Percentiles rank a stretch among this genome's conserved stretches.
These are phyloP conservation scores for Sycobia sp. DNA, from an alignment of 1,140 invertebrate species.

Conservation along the genomic window DNA sequence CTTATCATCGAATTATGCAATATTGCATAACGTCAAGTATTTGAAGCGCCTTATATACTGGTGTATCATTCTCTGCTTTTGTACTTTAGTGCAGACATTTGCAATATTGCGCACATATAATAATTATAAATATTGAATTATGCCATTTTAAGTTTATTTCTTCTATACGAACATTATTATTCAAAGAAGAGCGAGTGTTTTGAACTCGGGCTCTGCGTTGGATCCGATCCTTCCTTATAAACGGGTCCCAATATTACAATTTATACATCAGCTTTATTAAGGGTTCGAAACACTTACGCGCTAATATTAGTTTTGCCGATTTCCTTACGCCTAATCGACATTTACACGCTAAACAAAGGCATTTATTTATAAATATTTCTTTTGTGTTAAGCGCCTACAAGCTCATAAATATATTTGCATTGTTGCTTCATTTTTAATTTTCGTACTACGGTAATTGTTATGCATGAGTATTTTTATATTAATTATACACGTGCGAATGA, in stretches of 20 bases:
- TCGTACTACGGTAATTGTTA: no score
- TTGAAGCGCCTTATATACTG: neutral
- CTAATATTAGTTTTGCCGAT: neutral
- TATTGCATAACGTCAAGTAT: neutral
- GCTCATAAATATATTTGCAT: conserved; percentile 22
- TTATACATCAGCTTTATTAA: conserved; percentile 8
- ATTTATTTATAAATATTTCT: conserved; percentile 14
- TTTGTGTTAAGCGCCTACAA: conserved; percentile 14
- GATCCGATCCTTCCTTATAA: conserved; percentile 9
- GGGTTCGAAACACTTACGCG: neutral
- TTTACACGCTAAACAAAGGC: conserved; percentile 9
- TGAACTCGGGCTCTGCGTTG: conserved; percentile 11
- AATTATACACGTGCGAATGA: no score
- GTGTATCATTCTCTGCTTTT: neutral
- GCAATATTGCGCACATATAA: conserved; percentile 13
- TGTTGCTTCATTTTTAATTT: no score
- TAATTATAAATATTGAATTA: conserved; percentile 20
- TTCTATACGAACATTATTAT: conserved; percentile 13
- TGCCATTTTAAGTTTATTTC: neutral
- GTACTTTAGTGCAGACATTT: neutral
- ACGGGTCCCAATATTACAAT: conserved; percentile 18
- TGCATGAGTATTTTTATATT: no score
- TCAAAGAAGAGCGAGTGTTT: conserved; percentile 25
- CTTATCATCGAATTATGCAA: neutral
- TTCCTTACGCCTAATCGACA: conserved; percentile 7